These are phyloP conservation scores for Drosophila repleta DNA, from an alignment of 1,140 invertebrate species.

Conservation along the genomic window DNA sequence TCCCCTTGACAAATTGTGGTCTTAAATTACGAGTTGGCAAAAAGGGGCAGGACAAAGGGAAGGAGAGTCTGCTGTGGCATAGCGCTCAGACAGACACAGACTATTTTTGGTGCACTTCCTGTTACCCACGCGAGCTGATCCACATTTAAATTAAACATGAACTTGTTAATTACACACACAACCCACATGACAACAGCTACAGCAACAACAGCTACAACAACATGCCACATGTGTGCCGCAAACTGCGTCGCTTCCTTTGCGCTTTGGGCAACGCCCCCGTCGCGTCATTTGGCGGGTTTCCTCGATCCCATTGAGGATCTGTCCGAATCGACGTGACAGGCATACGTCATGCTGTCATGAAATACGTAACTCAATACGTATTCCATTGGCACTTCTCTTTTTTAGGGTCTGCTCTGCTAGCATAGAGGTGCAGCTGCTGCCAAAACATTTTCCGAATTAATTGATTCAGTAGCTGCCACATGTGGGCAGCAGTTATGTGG, in stretches of 20 bases:
- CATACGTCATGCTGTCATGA: conserved; percentile 60
- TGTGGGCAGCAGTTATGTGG: conserved; percentile 72
- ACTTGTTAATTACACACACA: conserved; percentile 71
- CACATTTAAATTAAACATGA: conserved; percentile 77
- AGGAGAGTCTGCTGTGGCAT: conserved; percentile 3
- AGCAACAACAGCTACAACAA: conserved; percentile 34
- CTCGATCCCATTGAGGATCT: conserved; percentile 48
- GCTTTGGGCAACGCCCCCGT: conserved; percentile 34
- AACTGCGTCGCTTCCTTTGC: conserved; percentile 42
- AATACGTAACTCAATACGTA: conserved; percentile 55
- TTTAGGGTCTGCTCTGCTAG: conserved; percentile 12
- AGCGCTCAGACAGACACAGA: conserved; percentile 10
- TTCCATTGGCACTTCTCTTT: conserved; percentile 30
- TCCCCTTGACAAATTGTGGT: conserved; percentile 54
- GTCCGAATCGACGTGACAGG: conserved; percentile 62
- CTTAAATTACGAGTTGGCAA: conserved; percentile 58
- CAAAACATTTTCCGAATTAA: conserved; percentile 65
- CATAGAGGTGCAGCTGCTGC: conserved; percentile 51
- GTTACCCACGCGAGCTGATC: conserved; percentile 57
- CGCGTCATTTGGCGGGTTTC: conserved; percentile 70
- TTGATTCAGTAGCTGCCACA: conserved; percentile 55
- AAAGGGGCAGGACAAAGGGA: background rate
- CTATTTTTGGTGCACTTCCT: conserved; percentile 47
- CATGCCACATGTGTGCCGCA: conserved; percentile 53
- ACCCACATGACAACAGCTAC: conserved; percentile 49